Evolutionary conservation across 2,888 invertebrate genomes (phyloP).

Genomic region (Iphiclides podalirius): DNA sequence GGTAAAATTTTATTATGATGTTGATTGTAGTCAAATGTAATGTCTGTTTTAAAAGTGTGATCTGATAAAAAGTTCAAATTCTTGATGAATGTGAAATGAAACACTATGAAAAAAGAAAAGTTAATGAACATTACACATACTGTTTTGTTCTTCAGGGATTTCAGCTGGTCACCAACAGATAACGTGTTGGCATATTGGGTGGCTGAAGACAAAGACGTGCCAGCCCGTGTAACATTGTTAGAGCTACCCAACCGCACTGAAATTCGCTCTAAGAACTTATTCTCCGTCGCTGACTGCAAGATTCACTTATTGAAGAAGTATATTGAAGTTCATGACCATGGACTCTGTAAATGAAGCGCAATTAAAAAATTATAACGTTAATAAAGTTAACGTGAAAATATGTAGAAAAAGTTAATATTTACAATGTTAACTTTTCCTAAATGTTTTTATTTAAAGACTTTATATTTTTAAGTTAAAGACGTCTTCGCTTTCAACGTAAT

Average conservation of each 20-base stretch:
- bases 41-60: not conserved
- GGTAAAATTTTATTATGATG: constrained; percentile 41
- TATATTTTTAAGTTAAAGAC: constrained; percentile 96
- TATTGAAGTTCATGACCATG: too few species aligned
- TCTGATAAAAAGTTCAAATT: not conserved
- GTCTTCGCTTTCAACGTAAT: constrained; percentile 91
- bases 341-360: too few species aligned
- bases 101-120: too few species aligned
- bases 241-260: constrained; percentile 95
- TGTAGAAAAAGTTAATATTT: too few species aligned
- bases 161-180: constrained; percentile 99
- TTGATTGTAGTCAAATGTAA: too few species aligned
- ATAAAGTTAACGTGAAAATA: too few species aligned
- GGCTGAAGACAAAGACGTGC: constrained; percentile 97
- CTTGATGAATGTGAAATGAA: too few species aligned
- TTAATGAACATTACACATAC: too few species aligned
- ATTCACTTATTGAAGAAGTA: constrained; percentile 99
- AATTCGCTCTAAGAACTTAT: constrained; percentile 95
- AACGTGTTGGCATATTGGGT: constrained; percentile 99
- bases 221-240: constrained; percentile 95
- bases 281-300: constrained; percentile 98
- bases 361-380: too few species aligned
- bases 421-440: too few species aligned
- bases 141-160: constrained; percentile 87
- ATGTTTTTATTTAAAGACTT: too few species aligned